Evolutionary conservation across 2,113 vertebrate genomes (phyloP), one percentile per base, ranked within the genome.

Genomic region (Takifugu bimaculatus): DNA sequence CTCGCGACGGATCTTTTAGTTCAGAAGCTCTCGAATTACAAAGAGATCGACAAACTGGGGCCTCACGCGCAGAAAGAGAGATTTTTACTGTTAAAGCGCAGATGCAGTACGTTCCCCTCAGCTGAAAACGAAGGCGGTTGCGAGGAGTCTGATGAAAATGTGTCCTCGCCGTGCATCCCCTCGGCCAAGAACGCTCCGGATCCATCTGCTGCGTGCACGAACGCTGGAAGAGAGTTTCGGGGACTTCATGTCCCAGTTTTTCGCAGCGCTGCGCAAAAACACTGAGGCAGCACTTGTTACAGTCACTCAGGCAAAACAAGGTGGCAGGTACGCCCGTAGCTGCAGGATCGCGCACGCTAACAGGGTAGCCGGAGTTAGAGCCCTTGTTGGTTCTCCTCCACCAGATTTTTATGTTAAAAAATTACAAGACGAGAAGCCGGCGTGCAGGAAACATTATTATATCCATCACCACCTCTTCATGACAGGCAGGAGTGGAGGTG

Each of bases 141-240:
- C 68, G 65, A 66, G 57, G 57, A 73, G 67, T 64, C 35, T 77
- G 74, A 83, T 65, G 76, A 60, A 83, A 81, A 81, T 76, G 65
- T 82, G 79, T 78, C 55, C 64, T 75, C 70, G 20, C 68, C 83
- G 52, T 72, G 81, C 60, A 61, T 63, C 67, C 65, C 65, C 63
- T 69, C 72, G 70, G 84, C 85, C 84, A 84, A 81, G 72, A 78
- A 74, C 66, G 76, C 70, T 74, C 68, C 82, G 75, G 61, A 86
- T 86, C 85, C 82, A 84, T 84, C 82, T 88, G 85, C 58, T 83
- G 82, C 81, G 79, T 75, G 77, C 20, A 54, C 74, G 75, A 69
- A 77, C 45, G 74, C 63, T 80, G 72, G 74, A 66, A 85, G 72
- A 73, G 69, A 79, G 70, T 78, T 80, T 72, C 65, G 4, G 76